Base-by-base conservation (phyloP, 2,113 vertebrate species). In the Mystacornis crossleyi region DNA sequence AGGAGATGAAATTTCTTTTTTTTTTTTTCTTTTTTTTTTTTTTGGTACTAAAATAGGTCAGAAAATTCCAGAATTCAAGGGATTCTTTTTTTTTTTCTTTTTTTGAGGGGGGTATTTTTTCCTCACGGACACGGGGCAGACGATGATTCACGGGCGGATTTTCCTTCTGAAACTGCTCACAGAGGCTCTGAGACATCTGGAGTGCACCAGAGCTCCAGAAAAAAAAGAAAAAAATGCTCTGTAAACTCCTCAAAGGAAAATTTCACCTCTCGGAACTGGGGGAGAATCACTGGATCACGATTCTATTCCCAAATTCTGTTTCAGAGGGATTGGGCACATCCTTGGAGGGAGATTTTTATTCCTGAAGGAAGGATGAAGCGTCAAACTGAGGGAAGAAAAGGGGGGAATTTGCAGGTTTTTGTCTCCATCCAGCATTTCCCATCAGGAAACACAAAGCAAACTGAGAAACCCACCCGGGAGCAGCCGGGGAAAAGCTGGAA, bases 61-160 rank as follows among this genome's bases (percentile, higher is more conserved):
- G 85, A 89, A 91, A 86, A 92, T 88, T 96, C 91, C 88, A 93
- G 95, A 88, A 89, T 90, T 65, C 58, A 93, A 90, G 28, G 43
- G 77, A 36, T 64, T 87, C 48, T 67, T 79, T 69, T 65, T 57
- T 57, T 64, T 13, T 26, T 29, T 23, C 13, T 10, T 50, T 19
- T 47, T 9, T 12, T 14, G 24, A 6, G 19, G 9, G 14, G n/a
- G n/a, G 26, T 64, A 36, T 86, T 93, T 66, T 53, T 55, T 29
- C 67, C 81, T 79, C 61, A 53, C 6, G 12, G 80, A 72, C 71
- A 5, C 5, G 12, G 82, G 79, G 33, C 36, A 78, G 85, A 77
- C 31, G 42, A 79, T 86, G 93, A 89, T 64, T 96, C 87, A 91
- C 29, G 42, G 60, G 47, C 8, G 5, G 38, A 23, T 25, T 97